Evolutionary conservation across 2,797 vertebrate genomes (phyloP).

Genomic region (Steatocranus sp.): DNA sequence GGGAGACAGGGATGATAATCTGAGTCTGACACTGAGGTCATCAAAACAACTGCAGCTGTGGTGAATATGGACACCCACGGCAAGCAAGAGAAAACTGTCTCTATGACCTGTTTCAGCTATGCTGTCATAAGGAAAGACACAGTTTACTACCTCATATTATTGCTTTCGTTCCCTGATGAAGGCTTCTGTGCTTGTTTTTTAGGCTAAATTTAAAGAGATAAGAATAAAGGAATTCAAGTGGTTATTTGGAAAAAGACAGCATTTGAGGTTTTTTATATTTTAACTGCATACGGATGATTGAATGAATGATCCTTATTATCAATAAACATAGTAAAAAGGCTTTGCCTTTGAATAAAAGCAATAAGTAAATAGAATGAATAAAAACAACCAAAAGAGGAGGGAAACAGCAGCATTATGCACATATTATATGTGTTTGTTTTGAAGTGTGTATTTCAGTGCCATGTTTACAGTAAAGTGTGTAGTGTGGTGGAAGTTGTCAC

Average conservation of each 20-base stretch:
- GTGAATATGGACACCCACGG: background rate
- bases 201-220: background rate
- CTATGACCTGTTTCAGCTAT: background rate
- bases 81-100: background rate
- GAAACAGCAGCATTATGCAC: background rate
- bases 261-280: rapidly evolving
- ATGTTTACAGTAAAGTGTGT: background rate
- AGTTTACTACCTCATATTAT: background rate
- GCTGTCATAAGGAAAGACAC: background rate
- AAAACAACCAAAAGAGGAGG: background rate
- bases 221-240: background rate
- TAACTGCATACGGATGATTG: background rate
- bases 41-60: background rate
- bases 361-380: background rate
- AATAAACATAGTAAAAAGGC: background rate
- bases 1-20: background rate
- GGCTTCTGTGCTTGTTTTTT: background rate
- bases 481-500: background rate
- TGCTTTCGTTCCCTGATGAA: rapidly evolving
- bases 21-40: background rate
- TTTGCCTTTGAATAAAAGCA: background rate
- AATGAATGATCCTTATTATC: background rate
- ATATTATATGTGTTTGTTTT: background rate
- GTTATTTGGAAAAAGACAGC: background rate
- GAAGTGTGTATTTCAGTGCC: background rate